Evolutionary conservation across 1,140 invertebrate genomes (phyloP).

Genomic region (Camponotus pennsylvanicus): DNA sequence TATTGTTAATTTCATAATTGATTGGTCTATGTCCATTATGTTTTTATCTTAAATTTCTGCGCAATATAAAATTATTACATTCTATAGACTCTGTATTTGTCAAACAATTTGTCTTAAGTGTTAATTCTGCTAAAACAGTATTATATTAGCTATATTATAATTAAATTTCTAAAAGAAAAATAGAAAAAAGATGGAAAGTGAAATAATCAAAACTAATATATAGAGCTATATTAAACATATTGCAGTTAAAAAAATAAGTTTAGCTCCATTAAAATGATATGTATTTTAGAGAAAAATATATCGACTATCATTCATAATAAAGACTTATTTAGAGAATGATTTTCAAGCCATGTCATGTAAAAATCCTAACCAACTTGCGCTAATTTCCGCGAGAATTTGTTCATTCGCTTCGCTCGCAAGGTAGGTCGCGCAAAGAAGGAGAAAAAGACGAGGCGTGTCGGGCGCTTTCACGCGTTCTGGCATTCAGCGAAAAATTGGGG

Average conservation of each 20-base stretch:
- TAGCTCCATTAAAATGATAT: background rate
- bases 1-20: background rate
- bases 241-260: background rate
- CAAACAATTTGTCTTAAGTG: background rate
- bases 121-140: background rate
- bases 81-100: background rate
- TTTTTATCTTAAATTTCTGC: background rate
- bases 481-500: conserved; percentile 74
- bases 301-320: background rate
- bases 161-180: background rate
- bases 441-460: conserved; percentile 69
- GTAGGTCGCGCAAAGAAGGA: background rate
- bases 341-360: conserved; percentile 2
- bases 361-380: conserved; percentile 18
- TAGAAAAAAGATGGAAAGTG: background rate
- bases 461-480: conserved; percentile 70
- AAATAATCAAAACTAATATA: background rate
- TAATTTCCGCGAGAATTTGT: conserved; percentile 25
- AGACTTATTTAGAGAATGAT: background rate
- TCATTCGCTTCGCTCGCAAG: background rate
- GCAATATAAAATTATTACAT: background rate
- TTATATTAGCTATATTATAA: conserved; percentile 1
- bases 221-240: background rate
- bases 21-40: background rate
- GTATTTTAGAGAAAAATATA: background rate